phyloP scores from a whole-genome alignment of 2,113 vertebrate genomes.

The Odocoileus virginianus region DNA sequence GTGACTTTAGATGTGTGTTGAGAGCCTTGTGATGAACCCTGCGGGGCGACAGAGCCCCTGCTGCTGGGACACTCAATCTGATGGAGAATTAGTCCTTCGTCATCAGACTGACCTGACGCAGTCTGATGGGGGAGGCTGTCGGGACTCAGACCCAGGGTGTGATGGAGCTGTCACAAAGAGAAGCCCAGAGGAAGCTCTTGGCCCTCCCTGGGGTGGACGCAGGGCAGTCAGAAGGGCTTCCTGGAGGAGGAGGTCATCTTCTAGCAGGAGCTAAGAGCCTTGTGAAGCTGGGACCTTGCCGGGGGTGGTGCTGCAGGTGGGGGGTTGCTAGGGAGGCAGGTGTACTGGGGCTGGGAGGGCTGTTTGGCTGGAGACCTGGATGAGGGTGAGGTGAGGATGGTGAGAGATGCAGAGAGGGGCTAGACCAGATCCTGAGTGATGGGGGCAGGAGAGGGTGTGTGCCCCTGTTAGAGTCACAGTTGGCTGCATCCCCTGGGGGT shows the following conservation, averaged over 20 bases:
- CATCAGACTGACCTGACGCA: background rate
- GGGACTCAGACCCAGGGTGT: background rate
- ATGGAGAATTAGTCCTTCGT: background rate
- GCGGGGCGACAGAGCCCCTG: background rate
- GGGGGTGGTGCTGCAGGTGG: background rate
- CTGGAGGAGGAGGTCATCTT: background rate
- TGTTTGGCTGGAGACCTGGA: background rate
- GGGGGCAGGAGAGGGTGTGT: rapidly evolving
- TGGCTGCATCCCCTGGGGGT: background rate
- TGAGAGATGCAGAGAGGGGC: too few relatives aligned
- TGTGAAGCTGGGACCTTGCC: background rate
- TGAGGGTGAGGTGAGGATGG: background rate
- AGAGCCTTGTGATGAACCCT: too few relatives aligned
- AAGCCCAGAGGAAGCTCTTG: background rate
- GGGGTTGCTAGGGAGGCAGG: background rate
- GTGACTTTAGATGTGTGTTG: background rate
- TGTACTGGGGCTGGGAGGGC: background rate
- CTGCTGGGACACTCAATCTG: background rate
- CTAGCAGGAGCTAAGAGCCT: background rate
- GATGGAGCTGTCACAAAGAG: background rate
- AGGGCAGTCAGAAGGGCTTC: background rate
- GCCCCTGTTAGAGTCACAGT: background rate
- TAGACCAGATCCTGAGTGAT: background rate
- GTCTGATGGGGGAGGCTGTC: background rate
- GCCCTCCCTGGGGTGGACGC: rapidly evolving